Base-by-base conservation (phyloP, 1,140 invertebrate genomes). In the Trichonephila inaurata region DNA sequence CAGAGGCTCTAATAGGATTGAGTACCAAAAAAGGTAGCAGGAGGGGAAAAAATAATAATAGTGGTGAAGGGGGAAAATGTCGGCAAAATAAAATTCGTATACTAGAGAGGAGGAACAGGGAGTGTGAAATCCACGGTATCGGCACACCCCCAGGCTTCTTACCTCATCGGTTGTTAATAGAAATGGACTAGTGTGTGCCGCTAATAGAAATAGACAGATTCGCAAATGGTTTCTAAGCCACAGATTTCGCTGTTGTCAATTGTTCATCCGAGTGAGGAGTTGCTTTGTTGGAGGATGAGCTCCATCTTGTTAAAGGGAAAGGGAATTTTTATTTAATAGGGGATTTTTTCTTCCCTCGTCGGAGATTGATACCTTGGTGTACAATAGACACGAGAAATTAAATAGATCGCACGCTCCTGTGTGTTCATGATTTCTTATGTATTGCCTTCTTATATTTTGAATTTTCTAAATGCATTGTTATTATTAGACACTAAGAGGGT, bases 21-120 rank as follows among this genome's bases (percentile, higher is more conserved):
- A 77, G 72, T 77, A 28, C 72, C 72, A 77, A 77, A 77, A 77
- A 77, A 77, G 72, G 72, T 77, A 77, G 72, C 24, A 77, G 28
- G 24, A 40, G 72, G 12, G n/a, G n/a, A 69, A 69, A 69, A 24
- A 51, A 51, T 51, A 51, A 51, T 51, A 51, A 12, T 12, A 51
- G 64, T 66, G n/a, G 21, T 64, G n/a, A n/a, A 14, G 28, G 14
- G 28, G 69, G 69, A 24, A 16, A 72, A 72, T 72, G 69, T 33
- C 69, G 69, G 24, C 4, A 72, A 72, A 40, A 72, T 72, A 72
- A 72, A 72, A 72, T 72, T 72, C 69, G n/a, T 24, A n/a, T n/a
- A 72, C 24, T 72, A 24, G 28, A 16, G 28, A 0, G 10, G 1
- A 28, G 0, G n/a, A 40, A 33, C 12, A 28, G 69, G 69, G 69